These are phyloP conservation scores for Caenorhabditis sulstoni DNA, from an alignment of 2,888 invertebrate genomes.

Conservation along the genomic window DNA sequence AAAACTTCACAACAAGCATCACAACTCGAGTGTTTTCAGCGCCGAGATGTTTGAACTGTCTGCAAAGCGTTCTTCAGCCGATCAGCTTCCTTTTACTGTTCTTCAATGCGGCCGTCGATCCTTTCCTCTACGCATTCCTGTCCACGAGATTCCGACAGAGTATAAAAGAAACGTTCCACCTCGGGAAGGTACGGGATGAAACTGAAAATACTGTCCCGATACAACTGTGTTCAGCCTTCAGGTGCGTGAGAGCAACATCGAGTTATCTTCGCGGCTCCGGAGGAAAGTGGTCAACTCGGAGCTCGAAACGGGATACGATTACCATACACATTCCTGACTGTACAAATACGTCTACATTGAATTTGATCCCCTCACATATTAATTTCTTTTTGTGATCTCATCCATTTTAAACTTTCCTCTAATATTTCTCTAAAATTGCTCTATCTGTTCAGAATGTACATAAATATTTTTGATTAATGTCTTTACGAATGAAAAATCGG, in stretches of 20 bases:
- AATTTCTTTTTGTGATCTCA: conserved; percentile 54
- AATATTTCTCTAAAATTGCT: conserved; percentile 1
- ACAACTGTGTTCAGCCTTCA: conserved; percentile 45
- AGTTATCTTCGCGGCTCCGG: conserved; percentile 50
- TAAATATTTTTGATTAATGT: too few species aligned
- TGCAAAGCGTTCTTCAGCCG: conserved; percentile 82
- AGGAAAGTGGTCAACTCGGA: conserved; percentile 49
- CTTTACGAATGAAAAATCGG: background rate
- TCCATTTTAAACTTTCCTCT: background rate
- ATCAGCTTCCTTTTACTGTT: conserved; percentile 91
- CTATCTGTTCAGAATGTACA: background rate
- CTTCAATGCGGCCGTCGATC: conserved; percentile 92
- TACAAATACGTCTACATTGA: conserved; percentile 22
- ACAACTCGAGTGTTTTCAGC: conserved; percentile 60
- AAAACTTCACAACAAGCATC: background rate
- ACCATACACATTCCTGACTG: conserved; percentile 43
- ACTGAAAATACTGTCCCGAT: background rate
- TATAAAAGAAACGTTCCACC: conserved; percentile 88
- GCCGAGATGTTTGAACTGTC: conserved; percentile 73
- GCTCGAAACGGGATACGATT: conserved; percentile 57
- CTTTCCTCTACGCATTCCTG: conserved; percentile 91
- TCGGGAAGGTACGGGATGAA: conserved; percentile 79
- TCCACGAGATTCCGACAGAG: conserved; percentile 89
- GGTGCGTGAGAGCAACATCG: conserved; percentile 59
- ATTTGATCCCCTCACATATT: conserved; percentile 49